A percentile compares a stretch with the other conserved stretches of the same genome.
Evolutionary conservation across 2,888 invertebrate genomes (phyloP).

Genomic region (Melinopterus prodromus): DNA sequence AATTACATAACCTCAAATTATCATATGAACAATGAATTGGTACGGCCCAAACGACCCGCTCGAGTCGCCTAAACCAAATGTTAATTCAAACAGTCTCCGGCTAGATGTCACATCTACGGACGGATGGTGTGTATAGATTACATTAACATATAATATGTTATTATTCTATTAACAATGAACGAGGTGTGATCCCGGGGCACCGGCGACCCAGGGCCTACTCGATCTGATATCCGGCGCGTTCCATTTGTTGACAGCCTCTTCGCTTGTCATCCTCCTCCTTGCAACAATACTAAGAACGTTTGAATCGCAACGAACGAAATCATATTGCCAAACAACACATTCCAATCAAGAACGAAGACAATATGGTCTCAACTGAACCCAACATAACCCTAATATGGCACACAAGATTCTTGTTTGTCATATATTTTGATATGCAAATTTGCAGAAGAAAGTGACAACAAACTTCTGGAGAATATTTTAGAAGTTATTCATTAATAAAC

Average conservation of each 20-base stretch:
- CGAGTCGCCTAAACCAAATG: constrained; percentile 59
- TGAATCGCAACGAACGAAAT: constrained; percentile 17
- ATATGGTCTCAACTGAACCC: background rate
- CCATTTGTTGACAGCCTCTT: background rate
- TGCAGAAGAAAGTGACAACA: too few species aligned
- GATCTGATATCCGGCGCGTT: background rate
- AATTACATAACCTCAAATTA: constrained; percentile 49
- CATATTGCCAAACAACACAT: background rate
- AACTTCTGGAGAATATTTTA: too few species aligned
- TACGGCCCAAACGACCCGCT: constrained; percentile 55
- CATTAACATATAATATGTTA: constrained; percentile 62
- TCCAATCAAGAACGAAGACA: too few species aligned
- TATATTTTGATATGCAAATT: too few species aligned
- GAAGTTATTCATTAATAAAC: too few species aligned
- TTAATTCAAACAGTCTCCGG: constrained; percentile 58
- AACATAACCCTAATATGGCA: background rate
- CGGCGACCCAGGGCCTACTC: constrained; percentile 7
- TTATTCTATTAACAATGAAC: constrained; percentile 61
- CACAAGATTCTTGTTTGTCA: background rate
- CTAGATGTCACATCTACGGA: constrained; percentile 55
- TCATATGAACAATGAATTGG: constrained; percentile 60
- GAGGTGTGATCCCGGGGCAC: constrained; percentile 54
- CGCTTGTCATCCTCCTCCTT: background rate
- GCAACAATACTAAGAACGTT: constrained; percentile 24
- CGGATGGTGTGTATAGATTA: constrained; percentile 57